Evolutionary conservation across 2,113 vertebrate genomes (phyloP), one percentile per base, ranked within the genome.

Genomic region (Lathamus discolor): DNA sequence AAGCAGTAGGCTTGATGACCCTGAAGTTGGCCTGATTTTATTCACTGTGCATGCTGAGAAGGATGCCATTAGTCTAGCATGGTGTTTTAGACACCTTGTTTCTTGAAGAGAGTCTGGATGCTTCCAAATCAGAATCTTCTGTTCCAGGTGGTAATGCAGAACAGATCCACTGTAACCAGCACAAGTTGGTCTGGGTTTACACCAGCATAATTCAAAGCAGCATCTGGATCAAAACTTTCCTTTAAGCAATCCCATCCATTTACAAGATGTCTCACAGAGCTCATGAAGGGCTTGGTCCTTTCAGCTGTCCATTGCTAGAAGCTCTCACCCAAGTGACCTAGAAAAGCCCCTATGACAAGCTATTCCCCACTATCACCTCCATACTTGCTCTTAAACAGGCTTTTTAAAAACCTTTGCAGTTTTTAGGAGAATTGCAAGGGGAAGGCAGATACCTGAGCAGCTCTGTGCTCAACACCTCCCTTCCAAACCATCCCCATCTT

Each of bases 1-100:
- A 73, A 85, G 33, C 55, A 90, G 54, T 69, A 83, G 54, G 52
- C 88, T 63, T 88, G 49, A 63, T 92, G 35, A 88, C 43, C 37
- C 75, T 48, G 29, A 88, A 77, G 46, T 31, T 83, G 59, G 43
- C 51, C 72, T 83, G 18, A 51, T 74, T 93, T 89, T 95, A 15
- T 51, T 78, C 64, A 15, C 41, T 78, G 37, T 75, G 31, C 55
- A 49, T 68, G 35, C 29, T 88, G 82, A 74, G 75, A 83, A 74
- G 46, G 35, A 43, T 77, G 28, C 29, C 48, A 23, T 76, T 48
- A 77, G 72, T 33, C 16, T 46, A 62, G 13, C n/a, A 6, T 33
- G 31, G 24, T 48, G 31, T 44, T 87, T 41, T 83, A n/a, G 59
- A 46, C 43, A 77, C 10, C 31, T 67, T 1, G 3, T 86, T 90